phyloP scores from a whole-genome alignment of 2,797 vertebrate genomes.

The Coccyzus lansbergi region DNA sequence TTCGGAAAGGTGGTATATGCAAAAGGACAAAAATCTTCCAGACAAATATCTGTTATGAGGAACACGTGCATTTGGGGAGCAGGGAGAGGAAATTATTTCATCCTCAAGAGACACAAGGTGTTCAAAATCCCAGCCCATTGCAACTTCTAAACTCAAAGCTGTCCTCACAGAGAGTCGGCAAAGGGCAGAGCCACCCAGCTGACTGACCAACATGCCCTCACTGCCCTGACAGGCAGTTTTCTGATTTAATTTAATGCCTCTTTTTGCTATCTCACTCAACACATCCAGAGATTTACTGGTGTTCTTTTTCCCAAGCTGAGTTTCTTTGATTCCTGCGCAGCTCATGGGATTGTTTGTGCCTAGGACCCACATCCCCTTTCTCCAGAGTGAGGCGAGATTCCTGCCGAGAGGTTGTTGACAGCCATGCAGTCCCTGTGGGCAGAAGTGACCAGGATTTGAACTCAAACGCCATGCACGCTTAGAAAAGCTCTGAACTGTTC shows the following conservation, averaged over 20 bases:
- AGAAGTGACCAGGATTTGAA: not conserved
- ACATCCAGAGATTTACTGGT: slow-evolving; percentile 62
- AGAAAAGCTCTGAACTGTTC: not conserved
- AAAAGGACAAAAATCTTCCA: not conserved
- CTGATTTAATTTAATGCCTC: slow-evolving; percentile 47
- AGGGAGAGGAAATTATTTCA: not conserved
- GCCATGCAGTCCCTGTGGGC: not conserved
- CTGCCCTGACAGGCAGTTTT: slow-evolving; percentile 45
- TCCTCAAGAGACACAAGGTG: not conserved
- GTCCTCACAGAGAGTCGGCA: not conserved
- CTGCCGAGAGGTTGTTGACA: not conserved
- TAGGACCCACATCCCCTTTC: not conserved
- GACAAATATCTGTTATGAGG: not conserved
- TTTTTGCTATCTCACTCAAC: slow-evolving; percentile 52
- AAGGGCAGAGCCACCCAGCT: not conserved
- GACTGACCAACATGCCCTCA: slow-evolving; percentile 42
- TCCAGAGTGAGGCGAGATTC: not conserved
- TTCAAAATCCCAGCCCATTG: not conserved
- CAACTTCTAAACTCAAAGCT: not conserved
- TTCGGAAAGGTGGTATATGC: not conserved
- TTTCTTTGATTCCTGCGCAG: not conserved
- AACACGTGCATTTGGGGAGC: not conserved
- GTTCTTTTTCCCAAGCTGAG: slow-evolving; percentile 7
- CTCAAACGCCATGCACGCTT: not conserved
- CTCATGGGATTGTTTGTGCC: not conserved